Conservation (phyloP, 2,797 vertebrate species). For the Todus mexicanus region DNA sequence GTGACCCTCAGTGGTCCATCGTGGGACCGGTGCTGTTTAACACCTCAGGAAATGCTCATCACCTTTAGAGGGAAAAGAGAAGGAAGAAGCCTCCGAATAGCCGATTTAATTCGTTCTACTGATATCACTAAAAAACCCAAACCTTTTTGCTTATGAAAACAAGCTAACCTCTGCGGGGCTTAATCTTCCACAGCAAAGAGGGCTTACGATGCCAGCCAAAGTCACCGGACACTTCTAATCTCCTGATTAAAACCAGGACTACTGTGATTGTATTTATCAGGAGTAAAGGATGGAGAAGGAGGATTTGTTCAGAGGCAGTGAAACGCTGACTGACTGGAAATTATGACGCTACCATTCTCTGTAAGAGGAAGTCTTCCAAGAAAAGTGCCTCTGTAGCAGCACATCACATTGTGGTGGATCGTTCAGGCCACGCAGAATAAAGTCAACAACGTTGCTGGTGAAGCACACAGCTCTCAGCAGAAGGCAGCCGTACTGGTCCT, state of each 20-base stretch:
- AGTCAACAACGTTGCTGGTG: fast-evolving
- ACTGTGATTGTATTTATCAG: neutral
- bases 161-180: neutral
- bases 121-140: neutral
- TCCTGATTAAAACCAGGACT: neutral
- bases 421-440: neutral
- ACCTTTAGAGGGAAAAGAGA: neutral
- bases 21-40: too few species aligned
- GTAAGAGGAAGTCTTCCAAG: neutral
- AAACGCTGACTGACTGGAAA: neutral
- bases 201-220: neutral
- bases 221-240: neutral
- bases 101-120: neutral
- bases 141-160: neutral
- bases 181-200: neutral
- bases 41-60: neutral
- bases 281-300: neutral
- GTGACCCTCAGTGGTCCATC: too few species aligned
- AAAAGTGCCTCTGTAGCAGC: neutral
- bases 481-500: neutral
- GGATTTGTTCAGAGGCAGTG: neutral
- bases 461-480: neutral
- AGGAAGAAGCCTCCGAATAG: neutral
- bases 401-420: neutral
- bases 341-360: neutral